Percentiles rank a stretch among this genome's conserved stretches.
Evolutionary conservation across 2,888 invertebrate species (phyloP).

Genomic region (Pammene aurita): DNA sequence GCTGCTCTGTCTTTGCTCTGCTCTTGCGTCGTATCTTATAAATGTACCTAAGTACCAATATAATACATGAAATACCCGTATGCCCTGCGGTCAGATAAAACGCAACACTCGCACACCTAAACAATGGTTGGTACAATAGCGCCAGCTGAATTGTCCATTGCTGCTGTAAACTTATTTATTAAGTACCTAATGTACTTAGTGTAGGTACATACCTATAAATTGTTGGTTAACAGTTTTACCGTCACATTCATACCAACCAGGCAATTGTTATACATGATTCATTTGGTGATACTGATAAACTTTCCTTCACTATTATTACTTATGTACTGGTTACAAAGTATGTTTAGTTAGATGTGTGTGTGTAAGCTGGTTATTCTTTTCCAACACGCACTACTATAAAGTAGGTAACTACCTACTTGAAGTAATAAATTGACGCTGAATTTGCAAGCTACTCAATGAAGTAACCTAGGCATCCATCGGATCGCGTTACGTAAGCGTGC

Average conservation of each 20-base stretch:
- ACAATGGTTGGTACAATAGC: not conserved
- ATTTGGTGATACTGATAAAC: not conserved
- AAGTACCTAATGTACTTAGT: too few relatives aligned
- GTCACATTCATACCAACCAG: not conserved
- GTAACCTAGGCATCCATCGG: conserved; percentile 24
- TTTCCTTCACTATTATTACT: too few relatives aligned
- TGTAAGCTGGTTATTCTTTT: not conserved
- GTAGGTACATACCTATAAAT: not conserved
- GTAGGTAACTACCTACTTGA: not conserved
- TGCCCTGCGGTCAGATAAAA: conserved; percentile 21
- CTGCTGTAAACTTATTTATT: not conserved
- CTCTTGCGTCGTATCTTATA: conserved; percentile 73
- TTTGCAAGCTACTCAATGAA: conserved; percentile 27
- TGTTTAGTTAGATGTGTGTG: not conserved
- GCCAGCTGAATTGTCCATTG: conserved; percentile 16
- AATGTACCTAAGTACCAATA: not conserved
- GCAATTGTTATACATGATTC: too few relatives aligned
- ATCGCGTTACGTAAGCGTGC: conserved; percentile 37
- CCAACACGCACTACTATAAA: not conserved
- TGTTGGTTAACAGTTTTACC: not conserved
- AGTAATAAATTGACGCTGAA: conserved; percentile 25
- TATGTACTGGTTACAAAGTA: not conserved
- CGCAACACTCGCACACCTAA: conserved; percentile 25
- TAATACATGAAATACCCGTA: conserved; percentile 8
- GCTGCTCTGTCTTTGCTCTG: conserved; percentile 70